Evolutionary conservation across 2,797 vertebrate species (phyloP), one percentile per base, ranked within the genome.

Genomic region (Trichosurus vulpecula): DNA sequence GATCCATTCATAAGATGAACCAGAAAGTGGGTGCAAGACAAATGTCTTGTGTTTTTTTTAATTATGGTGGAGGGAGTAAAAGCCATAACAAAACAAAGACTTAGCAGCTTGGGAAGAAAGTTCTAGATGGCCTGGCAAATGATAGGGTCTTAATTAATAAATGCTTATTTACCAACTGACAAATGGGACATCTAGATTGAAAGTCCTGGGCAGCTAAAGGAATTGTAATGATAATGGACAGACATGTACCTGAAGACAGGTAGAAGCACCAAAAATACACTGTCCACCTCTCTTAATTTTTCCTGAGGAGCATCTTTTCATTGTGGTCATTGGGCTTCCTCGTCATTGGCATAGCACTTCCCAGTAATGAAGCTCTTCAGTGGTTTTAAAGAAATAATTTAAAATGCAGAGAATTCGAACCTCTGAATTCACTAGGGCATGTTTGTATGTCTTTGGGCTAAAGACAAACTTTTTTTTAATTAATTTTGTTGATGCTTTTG

Each of bases 301-400:
- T 81, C n/a, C n/a, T 52, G 30, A 53, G 47, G 61, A 93, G 29
- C 5, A 92, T n/a, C 87, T 41, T 81, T 81, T 41, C 66, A 81
- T 47, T 41, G 41, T 41, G 19, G n/a, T 81, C n/a, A 41, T 25
- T 25, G 66, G 2, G 4, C 6, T 41, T 6, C 2, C 16, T 6
- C 41, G 66, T 22, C 66, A 41, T 0, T 81, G 19, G 19, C 66
- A 41, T 41, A 52, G 30, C 57, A 29, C 58, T 54, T 54, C 81
- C 27, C 27, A 92, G 58, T 19, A 54, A 91, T 35, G 6, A 74
- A 93, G 41, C 6, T 19, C 29, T n/a, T 87, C 61, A 41, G 25
- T 31, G n/a, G 14, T 57, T 93, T 90, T 93, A 51, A 90, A 92
- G n/a, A 93, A 92, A 22, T 93, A 10, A 90, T 10, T 47, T 87